Evolutionary conservation across 2,888 invertebrate genomes (phyloP).

Genomic region (Apocheima hispidaria): DNA sequence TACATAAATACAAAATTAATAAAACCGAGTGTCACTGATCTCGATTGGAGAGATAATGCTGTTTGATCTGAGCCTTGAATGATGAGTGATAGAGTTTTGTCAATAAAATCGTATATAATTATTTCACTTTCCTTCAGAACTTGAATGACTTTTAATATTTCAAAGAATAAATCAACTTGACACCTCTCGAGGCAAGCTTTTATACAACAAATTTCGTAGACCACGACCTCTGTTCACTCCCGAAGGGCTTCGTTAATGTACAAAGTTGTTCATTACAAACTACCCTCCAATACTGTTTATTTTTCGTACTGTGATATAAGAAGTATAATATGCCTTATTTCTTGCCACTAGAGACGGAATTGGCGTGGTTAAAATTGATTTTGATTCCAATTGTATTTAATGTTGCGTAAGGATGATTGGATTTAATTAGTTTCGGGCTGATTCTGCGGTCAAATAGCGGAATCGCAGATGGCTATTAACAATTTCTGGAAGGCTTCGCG

Average conservation of each 20-base stretch:
- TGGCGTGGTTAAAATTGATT: constrained; percentile 39
- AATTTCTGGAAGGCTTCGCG: constrained; percentile 40
- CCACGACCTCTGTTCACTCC: constrained; percentile 22
- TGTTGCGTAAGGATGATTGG: constrained; percentile 62
- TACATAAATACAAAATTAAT: no score
- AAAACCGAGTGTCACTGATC: no score
- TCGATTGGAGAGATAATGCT: no score
- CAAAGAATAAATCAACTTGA: constrained; percentile 22
- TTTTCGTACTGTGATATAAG: constrained; percentile 27
- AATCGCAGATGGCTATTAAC: constrained; percentile 48
- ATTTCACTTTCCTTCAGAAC: background rate
- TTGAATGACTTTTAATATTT: constrained; percentile 17
- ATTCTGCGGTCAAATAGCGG: constrained; percentile 47
- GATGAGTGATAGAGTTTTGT: no score
- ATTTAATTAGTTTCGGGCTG: constrained; percentile 60
- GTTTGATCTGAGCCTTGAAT: no score
- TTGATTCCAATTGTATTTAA: constrained; percentile 56
- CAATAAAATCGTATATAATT: background rate
- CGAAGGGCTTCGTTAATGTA: constrained; percentile 35
- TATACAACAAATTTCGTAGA: constrained; percentile 20
- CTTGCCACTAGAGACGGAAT: constrained; percentile 40
- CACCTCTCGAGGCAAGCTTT: constrained; percentile 15
- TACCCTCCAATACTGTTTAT: constrained; percentile 35
- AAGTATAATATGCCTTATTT: constrained; percentile 34
- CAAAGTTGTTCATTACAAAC: constrained; percentile 40